Evolutionary conservation across 2,113 vertebrate species (phyloP), one percentile per base, ranked within the genome.

Genomic region (Myiopsitta monachus): DNA sequence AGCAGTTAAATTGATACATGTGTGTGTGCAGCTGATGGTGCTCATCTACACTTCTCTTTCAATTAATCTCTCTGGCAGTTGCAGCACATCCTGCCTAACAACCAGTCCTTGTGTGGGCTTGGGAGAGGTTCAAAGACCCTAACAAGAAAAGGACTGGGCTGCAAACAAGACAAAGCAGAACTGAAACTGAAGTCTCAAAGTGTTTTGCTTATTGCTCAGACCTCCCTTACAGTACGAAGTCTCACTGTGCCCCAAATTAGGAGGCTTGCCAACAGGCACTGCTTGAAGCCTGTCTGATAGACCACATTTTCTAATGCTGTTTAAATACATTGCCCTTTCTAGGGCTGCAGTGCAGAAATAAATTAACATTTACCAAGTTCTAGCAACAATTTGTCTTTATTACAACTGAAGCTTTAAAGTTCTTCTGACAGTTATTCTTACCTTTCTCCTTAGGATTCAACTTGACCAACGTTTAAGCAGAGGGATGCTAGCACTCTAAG

Each of bases 151-250:
- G 49, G 73, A 75, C 55, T n/a, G 22, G 52, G 76, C 55, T 81
- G 80, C 85, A 85, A 95, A 59, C 14, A 30, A 93, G 59, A 54
- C 70, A 86, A 82, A 96, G 86, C 90, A 96, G 95, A 97, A 96
- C 36, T 92, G 92, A 94, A 95, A 96, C 76, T 82, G 11, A 63
- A 90, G 69, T 77, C 55, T 47, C 61, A 28, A 6, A 8, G 55
- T 80, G 44, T 76, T 96, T 88, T 96, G 76, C 52, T 61, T 69
- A 31, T 57, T 87, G 83, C 62, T 94, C 46, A 94, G 80, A 83
- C 77, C 36, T 91, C 33, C 63, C 68, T 33, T 92, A 80, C 57
- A 88, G 55, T 38, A 49, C 0, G 0, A 28, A 1, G 0, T 52
- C 84, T 88, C 85, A 47, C 61, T 0, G 0, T 90, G 85, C 68